Percentiles rank a stretch among this genome's conserved stretches.
phyloP scores from a whole-genome alignment of 2,888 invertebrate genomes.

The Catocala nupta region DNA sequence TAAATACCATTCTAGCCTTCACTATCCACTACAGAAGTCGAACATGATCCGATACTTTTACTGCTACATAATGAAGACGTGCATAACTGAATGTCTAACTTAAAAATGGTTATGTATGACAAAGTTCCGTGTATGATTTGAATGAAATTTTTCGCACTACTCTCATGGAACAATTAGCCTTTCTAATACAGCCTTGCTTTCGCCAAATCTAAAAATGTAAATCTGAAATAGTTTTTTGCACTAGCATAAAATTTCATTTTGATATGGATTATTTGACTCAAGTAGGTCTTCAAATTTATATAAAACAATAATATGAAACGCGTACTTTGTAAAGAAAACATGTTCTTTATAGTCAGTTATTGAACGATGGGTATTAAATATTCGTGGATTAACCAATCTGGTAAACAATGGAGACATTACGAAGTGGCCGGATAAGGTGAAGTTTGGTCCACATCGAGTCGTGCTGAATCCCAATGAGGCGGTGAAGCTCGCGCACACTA shows the following conservation, averaged over 20 bases:
- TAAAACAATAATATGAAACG: slow-evolving; percentile 7
- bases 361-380: slow-evolving; percentile 55
- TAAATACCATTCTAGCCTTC: too few relatives aligned
- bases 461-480: slow-evolving; percentile 81
- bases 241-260: slow-evolving; percentile 50
- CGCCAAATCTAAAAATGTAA: slow-evolving; percentile 62
- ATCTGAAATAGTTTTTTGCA: slow-evolving; percentile 52
- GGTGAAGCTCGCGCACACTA: slow-evolving; percentile 53
- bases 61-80: neutral
- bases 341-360: slow-evolving; percentile 26
- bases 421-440: slow-evolving; percentile 78
- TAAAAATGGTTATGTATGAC: slow-evolving; percentile 56
- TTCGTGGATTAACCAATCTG: slow-evolving; percentile 71
- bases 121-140: slow-evolving; percentile 64
- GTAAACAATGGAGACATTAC: slow-evolving; percentile 84
- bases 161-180: slow-evolving; percentile 69
- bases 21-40: too few relatives aligned
- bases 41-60: slow-evolving; percentile 8
- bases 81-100: slow-evolving; percentile 31
- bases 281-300: slow-evolving; percentile 21
- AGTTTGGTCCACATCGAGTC: slow-evolving; percentile 72
- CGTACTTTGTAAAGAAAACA: slow-evolving; percentile 8
- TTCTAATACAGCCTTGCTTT: slow-evolving; percentile 68
- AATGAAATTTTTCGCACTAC: slow-evolving; percentile 61
- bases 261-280: slow-evolving; percentile 42